A percentile compares a stretch with the other conserved stretches of the same genome.
Evolutionary conservation across 2,888 invertebrate genomes (phyloP).

Genomic region (Lathronympha strigana): DNA sequence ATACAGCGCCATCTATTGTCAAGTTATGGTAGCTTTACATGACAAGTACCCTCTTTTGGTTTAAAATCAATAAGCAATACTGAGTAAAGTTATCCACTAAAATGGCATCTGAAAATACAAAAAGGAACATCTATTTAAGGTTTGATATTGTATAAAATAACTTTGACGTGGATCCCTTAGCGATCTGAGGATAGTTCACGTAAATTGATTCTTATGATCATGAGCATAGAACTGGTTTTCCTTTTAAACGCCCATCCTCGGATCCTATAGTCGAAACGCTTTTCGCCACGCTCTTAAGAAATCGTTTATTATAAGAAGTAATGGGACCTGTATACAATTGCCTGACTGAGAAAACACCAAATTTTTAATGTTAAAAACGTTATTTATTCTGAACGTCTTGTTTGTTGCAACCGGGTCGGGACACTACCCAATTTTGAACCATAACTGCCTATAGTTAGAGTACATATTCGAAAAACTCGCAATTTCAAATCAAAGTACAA

Average conservation of each 20-base stretch:
- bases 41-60: neutral
- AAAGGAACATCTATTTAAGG: neutral
- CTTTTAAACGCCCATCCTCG: constrained; percentile 36
- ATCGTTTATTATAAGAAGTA: constrained; percentile 49
- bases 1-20: neutral
- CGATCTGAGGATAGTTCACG: constrained; percentile 2
- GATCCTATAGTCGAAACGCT: constrained; percentile 55
- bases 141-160: neutral
- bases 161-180: constrained; percentile 1
- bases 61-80: neutral
- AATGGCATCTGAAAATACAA: neutral
- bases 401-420: constrained; percentile 5
- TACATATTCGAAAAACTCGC: neutral
- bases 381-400: constrained; percentile 56
- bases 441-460: neutral
- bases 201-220: neutral
- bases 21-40: neutral
- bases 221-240: constrained; percentile 1
- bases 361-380: constrained; percentile 63
- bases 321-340: constrained; percentile 72
- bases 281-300: constrained; percentile 54
- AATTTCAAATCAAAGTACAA: constrained; percentile 7
- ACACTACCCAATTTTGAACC: constrained; percentile 30
- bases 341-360: constrained; percentile 78
- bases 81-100: neutral